These are phyloP conservation scores for Andrena flavipes DNA, from an alignment of 2,888 invertebrate species.

Conservation along the genomic window DNA sequence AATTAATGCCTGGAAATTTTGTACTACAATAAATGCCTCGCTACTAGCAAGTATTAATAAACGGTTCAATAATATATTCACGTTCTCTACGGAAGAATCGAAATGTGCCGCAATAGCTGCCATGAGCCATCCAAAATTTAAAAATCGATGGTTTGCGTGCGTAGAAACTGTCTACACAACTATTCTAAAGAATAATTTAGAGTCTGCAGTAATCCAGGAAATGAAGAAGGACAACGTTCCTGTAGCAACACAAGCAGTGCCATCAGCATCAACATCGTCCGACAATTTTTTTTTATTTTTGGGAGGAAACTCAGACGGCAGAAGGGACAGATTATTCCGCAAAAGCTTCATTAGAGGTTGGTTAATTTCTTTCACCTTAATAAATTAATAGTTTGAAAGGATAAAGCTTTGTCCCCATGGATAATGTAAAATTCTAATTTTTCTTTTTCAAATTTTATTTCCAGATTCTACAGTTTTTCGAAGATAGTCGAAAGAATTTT, in stretches of 20 bases:
- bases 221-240: background rate
- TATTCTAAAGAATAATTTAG: background rate
- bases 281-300: background rate
- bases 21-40: background rate
- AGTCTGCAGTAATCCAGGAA: background rate
- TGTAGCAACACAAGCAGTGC: background rate
- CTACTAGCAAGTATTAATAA: background rate
- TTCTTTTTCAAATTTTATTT: constrained; percentile 1
- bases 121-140: background rate
- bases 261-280: background rate
- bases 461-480: constrained; percentile 4
- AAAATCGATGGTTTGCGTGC: background rate
- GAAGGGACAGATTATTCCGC: background rate
- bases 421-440: no score
- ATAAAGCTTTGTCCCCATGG: background rate
- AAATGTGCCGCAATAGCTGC: constrained; percentile 2
- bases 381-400: background rate
- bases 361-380: background rate
- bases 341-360: background rate
- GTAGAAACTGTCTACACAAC: background rate
- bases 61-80: background rate
- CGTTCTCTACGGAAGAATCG: background rate
- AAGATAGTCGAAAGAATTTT: background rate
- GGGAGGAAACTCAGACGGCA: background rate
- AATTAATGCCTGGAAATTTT: background rate